These are phyloP conservation scores for Bicyclus anynana DNA, from an alignment of 1,140 invertebrate species.

Conservation along the genomic window DNA sequence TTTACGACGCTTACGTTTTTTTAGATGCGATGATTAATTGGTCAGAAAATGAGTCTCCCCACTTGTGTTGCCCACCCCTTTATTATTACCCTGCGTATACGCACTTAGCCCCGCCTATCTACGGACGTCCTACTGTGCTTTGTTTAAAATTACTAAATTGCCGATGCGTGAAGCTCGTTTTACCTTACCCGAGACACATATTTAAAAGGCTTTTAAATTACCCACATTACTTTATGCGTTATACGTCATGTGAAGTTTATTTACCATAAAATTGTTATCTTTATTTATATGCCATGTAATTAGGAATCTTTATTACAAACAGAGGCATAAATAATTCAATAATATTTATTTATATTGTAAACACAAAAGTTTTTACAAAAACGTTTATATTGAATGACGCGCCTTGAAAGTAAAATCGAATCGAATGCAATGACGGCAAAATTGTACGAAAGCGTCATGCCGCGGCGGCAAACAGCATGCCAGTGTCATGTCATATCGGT, in stretches of 20 bases:
- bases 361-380: no score
- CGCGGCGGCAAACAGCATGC: no score
- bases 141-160: slow-evolving; percentile 49
- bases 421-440: no score
- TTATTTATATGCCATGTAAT: background rate
- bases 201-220: slow-evolving; percentile 16
- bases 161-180: slow-evolving; percentile 37
- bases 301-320: slow-evolving; percentile 4
- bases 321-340: no score
- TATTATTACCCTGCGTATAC: slow-evolving; percentile 38
- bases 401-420: no score
- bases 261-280: slow-evolving; percentile 5
- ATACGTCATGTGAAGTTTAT: slow-evolving; percentile 1
- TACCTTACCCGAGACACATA: slow-evolving; percentile 3
- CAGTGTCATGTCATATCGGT: no score
- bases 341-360: no score
- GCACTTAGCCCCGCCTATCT: slow-evolving; percentile 47
- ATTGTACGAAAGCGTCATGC: no score
- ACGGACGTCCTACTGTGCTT: slow-evolving; percentile 50
- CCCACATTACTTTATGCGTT: background rate
- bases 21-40: slow-evolving; percentile 33
- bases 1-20: slow-evolving; percentile 18
- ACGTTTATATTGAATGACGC: no score
- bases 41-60: slow-evolving; percentile 30
- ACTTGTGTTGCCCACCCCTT: slow-evolving; percentile 39